phyloP scores from a whole-genome alignment of 1,140 invertebrate species.

The Drosophila santomea region DNA sequence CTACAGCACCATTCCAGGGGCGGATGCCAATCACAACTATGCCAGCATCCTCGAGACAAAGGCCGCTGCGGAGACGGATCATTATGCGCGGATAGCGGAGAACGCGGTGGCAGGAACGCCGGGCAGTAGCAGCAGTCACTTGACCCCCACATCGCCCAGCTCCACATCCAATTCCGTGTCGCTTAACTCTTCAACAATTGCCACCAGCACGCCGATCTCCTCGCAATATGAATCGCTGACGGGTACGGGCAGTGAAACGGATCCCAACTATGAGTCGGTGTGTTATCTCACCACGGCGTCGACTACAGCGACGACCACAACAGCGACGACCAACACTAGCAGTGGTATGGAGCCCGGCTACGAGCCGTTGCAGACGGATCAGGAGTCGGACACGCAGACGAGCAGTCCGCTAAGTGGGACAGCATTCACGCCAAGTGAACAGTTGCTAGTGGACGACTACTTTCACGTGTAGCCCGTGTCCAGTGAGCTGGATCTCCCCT shows the following conservation, averaged over 20 bases:
- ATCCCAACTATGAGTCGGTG: conserved; percentile 90
- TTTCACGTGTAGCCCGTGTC: conserved; percentile 68
- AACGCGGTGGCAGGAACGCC: conserved; percentile 28
- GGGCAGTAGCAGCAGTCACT: conserved; percentile 31
- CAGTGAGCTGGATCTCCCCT: conserved; percentile 70
- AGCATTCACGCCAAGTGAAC: conserved; percentile 61
- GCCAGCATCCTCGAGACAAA: conserved; percentile 82
- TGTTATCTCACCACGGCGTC: conserved; percentile 80
- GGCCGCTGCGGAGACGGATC: conserved; percentile 59
- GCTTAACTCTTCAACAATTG: conserved; percentile 61
- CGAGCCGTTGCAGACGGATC: conserved; percentile 70
- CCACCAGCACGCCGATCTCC: conserved; percentile 63
- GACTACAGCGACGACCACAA: conserved; percentile 42
- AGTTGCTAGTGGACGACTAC: conserved; percentile 74
- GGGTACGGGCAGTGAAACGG: conserved; percentile 89
- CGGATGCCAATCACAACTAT: conserved; percentile 83
- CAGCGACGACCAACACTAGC: conserved; percentile 36
- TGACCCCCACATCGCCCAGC: conserved; percentile 60
- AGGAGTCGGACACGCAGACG: conserved; percentile 71
- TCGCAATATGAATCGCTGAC: conserved; percentile 90
- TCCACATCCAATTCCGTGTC: conserved; percentile 41
- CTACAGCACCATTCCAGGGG: conserved; percentile 77
- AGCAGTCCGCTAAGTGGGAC: conserved; percentile 68
- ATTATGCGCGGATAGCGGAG: conserved; percentile 77
- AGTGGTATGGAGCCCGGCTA: conserved; percentile 61